Conservation (phyloP, 2,797 vertebrate species). For the Todus mexicanus region DNA sequence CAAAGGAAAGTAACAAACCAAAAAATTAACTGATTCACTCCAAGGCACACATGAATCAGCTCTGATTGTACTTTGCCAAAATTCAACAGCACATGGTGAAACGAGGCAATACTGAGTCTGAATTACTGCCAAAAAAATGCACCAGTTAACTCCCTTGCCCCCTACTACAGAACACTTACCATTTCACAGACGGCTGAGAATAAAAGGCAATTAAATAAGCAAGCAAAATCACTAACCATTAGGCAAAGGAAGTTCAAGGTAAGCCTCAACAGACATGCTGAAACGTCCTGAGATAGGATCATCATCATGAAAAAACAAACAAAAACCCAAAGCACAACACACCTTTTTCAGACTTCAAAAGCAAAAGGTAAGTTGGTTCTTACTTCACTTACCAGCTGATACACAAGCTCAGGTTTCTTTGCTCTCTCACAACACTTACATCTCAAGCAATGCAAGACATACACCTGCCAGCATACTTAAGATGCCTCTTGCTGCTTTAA, state of each 20-base stretch:
- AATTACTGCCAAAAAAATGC: neutral
- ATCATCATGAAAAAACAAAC: neutral
- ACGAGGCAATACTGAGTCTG: neutral
- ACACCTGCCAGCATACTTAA: neutral
- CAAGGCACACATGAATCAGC: neutral
- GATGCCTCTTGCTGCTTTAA: neutral
- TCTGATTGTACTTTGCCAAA: neutral
- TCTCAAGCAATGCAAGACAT: neutral
- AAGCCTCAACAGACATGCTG: neutral
- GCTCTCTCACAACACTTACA: neutral
- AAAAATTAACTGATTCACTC: neutral
- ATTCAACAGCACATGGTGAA: neutral
- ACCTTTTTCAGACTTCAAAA: neutral
- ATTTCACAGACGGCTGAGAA: neutral
- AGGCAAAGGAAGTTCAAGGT: neutral
- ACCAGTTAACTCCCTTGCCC: neutral
- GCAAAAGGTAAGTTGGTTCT: neutral
- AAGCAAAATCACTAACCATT: neutral
- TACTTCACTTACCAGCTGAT: constrained; percentile 9
- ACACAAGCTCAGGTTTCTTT: neutral
- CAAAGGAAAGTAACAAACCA: neutral
- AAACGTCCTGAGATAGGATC: neutral
- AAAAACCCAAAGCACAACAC: neutral
- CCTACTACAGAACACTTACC: neutral
- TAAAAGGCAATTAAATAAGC: neutral